phyloP scores from a whole-genome alignment of 2,888 invertebrate species.

The Resseliella maxima region DNA sequence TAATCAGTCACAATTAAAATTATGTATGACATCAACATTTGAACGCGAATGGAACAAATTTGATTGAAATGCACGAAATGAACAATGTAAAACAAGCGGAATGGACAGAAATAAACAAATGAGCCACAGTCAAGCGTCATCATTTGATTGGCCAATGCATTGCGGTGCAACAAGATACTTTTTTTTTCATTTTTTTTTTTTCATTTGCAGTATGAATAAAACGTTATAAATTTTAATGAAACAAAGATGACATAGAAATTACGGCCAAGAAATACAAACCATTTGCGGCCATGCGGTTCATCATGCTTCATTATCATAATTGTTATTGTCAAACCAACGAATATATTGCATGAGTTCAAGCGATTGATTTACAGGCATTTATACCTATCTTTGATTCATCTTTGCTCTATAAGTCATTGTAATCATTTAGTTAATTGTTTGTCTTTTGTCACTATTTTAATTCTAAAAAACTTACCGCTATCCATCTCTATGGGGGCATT shows the following conservation, averaged over 20 bases:
- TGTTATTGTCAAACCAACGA: not conserved
- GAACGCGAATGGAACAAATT: not conserved
- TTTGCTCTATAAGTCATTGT: too few species aligned
- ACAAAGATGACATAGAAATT: conserved; percentile 10
- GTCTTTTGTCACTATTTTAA: conserved; percentile 14
- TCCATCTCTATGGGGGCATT: too few species aligned
- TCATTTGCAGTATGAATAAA: not conserved
- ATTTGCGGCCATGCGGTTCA: conserved; percentile 12
- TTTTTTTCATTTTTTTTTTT: too few species aligned
- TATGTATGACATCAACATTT: conserved; percentile 18
- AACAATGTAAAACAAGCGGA: not conserved
- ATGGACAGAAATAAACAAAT: not conserved
- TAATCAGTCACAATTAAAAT: conserved; percentile 24
- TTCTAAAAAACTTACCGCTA: not conserved
- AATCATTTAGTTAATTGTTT: conserved; percentile 24
- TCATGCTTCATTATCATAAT: not conserved
- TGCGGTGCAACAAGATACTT: not conserved
- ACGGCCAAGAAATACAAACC: not conserved
- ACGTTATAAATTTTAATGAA: not conserved
- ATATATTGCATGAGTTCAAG: not conserved
- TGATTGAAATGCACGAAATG: conserved; percentile 17
- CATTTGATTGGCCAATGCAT: not conserved
- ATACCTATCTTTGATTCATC: not conserved
- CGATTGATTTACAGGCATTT: not conserved
- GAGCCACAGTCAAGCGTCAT: not conserved